phyloP scores from a whole-genome alignment of 2,888 invertebrate genomes.

The Watsonalla cultraria region DNA sequence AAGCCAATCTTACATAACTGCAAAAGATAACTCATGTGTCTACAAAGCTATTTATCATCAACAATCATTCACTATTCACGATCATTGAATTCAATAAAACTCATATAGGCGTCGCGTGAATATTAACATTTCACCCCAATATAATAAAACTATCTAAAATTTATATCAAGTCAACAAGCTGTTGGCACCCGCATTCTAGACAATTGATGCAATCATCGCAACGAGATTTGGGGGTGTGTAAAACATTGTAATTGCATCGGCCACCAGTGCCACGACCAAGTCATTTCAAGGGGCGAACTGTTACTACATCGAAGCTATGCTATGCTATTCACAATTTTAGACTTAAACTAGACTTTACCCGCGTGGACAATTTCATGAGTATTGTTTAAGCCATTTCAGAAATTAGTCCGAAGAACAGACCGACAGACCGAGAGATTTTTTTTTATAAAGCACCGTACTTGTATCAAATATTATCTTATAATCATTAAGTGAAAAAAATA shows the following conservation, averaged over 20 bases:
- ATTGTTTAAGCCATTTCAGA: too few relatives aligned
- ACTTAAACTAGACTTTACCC: too few relatives aligned
- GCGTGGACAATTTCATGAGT: too few relatives aligned
- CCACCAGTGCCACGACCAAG: slow-evolving; percentile 71
- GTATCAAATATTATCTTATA: too few relatives aligned
- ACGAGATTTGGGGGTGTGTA: slow-evolving; percentile 73
- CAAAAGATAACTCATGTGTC: too few relatives aligned
- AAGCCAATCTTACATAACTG: too few relatives aligned
- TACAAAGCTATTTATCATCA: not conserved
- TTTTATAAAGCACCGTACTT: too few relatives aligned
- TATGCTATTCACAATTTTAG: not conserved
- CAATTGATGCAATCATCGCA: slow-evolving; percentile 78
- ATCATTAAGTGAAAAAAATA: too few relatives aligned
- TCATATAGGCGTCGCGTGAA: slow-evolving; percentile 24
- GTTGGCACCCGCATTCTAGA: slow-evolving; percentile 69
- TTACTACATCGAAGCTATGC: not conserved
- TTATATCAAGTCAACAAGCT: slow-evolving; percentile 70
- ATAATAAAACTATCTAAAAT: slow-evolving; percentile 59
- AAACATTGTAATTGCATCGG: slow-evolving; percentile 72
- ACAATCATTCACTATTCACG: not conserved
- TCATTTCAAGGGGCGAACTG: slow-evolving; percentile 45
- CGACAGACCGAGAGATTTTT: too few relatives aligned
- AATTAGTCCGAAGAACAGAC: too few relatives aligned
- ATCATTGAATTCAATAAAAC: not conserved
- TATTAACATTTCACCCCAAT: slow-evolving; percentile 26